Evolutionary conservation across 2,888 invertebrate genomes (phyloP).

Genomic region (Lissonota sp.): DNA sequence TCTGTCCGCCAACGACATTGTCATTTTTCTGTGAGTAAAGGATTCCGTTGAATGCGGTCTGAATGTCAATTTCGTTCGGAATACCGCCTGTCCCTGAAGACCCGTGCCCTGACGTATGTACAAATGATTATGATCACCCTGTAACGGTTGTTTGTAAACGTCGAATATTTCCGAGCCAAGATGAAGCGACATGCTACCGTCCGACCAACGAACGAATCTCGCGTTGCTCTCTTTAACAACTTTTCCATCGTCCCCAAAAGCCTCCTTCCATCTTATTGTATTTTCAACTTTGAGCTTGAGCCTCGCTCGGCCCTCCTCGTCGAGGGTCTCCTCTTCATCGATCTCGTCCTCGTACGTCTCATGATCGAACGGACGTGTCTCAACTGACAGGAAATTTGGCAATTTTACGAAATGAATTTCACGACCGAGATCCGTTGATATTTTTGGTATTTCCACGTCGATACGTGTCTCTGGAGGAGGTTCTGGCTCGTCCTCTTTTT

Average conservation of each 20-base stretch:
- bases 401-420: slow-evolving; percentile 98
- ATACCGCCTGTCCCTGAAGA: slow-evolving; percentile 98
- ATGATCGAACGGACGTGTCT: slow-evolving; percentile 97
- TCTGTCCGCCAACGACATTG: slow-evolving; percentile 97
- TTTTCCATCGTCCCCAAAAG: slow-evolving; percentile 92
- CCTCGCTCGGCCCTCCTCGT: slow-evolving; percentile 98
- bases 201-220: slow-evolving; percentile 98
- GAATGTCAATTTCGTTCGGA: slow-evolving; percentile 98
- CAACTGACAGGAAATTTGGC: slow-evolving; percentile 99
- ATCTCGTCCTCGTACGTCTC: slow-evolving; percentile 99
- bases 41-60: slow-evolving; percentile 99
- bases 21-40: slow-evolving; percentile 99
- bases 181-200: slow-evolving; percentile 98
- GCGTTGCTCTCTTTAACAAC: slow-evolving; percentile 96
- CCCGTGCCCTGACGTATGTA: slow-evolving; percentile 99
- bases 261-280: slow-evolving; percentile 96
- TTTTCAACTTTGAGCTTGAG: slow-evolving; percentile 98
- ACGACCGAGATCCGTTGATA: slow-evolving; percentile 95
- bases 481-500: slow-evolving; percentile 91
- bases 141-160: slow-evolving; percentile 96
- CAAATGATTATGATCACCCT: slow-evolving; percentile 98
- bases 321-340: slow-evolving; percentile 98
- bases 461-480: slow-evolving; percentile 96
- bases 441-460: slow-evolving; percentile 98
- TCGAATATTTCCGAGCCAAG: slow-evolving; percentile 99